Conservation (phyloP, 2,113 vertebrate genomes). For the Gnathochromis pfefferi region DNA sequence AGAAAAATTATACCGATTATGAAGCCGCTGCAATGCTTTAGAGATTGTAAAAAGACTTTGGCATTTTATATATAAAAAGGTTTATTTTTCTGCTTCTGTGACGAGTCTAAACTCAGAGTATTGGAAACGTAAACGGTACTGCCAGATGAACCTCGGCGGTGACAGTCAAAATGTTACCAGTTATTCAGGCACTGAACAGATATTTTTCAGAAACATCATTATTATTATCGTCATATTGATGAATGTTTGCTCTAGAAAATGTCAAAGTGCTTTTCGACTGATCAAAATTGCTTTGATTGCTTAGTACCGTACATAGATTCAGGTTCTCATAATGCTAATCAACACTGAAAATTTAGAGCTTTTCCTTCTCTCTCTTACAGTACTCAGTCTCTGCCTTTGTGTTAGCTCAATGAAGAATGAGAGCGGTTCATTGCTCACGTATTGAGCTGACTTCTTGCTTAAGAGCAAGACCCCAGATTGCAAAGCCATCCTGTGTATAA, state of each 20-base stretch:
- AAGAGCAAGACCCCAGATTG: not conserved
- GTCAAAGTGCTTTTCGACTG: not conserved
- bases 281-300: not conserved
- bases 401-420: not conserved
- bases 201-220: not conserved
- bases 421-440: fast-evolving
- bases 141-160: not conserved
- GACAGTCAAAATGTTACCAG: not conserved
- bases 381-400: not conserved
- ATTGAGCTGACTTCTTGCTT: not conserved
- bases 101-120: not conserved
- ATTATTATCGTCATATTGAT: not conserved
- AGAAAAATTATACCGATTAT: not conserved
- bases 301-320: not conserved
- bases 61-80: not conserved
- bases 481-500: not conserved
- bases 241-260: not conserved
- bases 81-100: not conserved
- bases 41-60: not conserved
- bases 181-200: not conserved
- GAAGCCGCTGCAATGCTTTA: not conserved
- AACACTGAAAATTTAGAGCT: not conserved
- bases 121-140: not conserved
- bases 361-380: not conserved
- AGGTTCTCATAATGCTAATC: not conserved